phyloP scores from a whole-genome alignment of 1,140 invertebrate genomes.

The Macrostomum lignano region DNA sequence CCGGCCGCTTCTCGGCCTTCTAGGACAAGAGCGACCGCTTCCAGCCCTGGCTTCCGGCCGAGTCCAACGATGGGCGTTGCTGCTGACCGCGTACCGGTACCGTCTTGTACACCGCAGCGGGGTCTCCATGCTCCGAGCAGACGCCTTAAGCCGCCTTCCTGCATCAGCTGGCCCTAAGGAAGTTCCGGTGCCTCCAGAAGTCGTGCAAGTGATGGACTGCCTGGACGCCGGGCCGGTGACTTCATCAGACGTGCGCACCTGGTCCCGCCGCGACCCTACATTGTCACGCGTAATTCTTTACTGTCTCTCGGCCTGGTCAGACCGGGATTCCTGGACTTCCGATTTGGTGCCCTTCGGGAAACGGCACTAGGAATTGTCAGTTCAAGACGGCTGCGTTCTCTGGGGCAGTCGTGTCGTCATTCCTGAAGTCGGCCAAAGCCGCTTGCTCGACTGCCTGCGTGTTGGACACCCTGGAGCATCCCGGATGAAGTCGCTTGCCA shows the following conservation, averaged over 20 bases:
- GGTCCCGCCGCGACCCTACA: no score
- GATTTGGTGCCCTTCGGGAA: no score
- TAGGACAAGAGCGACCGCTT: conserved; percentile 10
- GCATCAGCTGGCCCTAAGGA: no score
- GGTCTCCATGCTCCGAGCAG: conserved; percentile 11
- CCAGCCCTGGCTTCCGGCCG: conserved; percentile 12
- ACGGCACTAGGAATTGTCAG: no score
- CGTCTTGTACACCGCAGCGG: conserved; percentile 14
- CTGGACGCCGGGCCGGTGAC: no score
- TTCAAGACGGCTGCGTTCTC: conserved; percentile 6
- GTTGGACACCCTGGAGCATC: conserved; percentile 22
- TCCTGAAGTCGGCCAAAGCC: conserved; percentile 11
- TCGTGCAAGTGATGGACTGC: no score
- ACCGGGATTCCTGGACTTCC: no score
- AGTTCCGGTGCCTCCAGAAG: no score
- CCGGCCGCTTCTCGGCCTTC: conserved; percentile 15
- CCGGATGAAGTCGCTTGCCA: conserved; percentile 22
- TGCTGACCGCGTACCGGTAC: conserved; percentile 16
- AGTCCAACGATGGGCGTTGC: conserved; percentile 19
- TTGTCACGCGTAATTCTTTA: no score
- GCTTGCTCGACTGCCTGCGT: conserved; percentile 20
- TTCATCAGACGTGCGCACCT: no score
- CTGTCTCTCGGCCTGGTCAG: no score
- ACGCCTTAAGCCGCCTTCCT: conserved; percentile 14
- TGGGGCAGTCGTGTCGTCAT: conserved; percentile 8